Evolutionary conservation across 2,113 vertebrate species (phyloP), one percentile per base, ranked within the genome.

Genomic region (Nyctereutes procyonoides): DNA sequence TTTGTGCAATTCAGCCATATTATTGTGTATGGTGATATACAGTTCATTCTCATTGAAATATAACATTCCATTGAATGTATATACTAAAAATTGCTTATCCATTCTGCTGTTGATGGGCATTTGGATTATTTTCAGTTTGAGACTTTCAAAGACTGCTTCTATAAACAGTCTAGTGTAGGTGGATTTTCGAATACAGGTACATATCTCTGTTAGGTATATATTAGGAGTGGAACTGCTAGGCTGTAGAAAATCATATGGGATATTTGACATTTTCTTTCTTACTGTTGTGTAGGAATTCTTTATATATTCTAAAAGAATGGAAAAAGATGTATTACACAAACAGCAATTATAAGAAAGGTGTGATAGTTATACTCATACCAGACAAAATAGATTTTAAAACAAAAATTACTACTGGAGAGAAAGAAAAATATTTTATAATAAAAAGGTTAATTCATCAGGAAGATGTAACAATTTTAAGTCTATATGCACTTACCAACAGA

Each of bases 371-470:
- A 51, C 12, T 60, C 51, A 84, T 56, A 80, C 43, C 12, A 92
- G 4, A 73, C 9, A 73, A 95, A 94, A 80, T 20, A 92, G 22
- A 67, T 19, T 92, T 93, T 63, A 58, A 88, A 87, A 71, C 38
- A 97, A 83, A 96, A 92, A 19, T n/a, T 93, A n/a, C 71, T 94
- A 84, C 12, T 30, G 67, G 51, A 77, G 63, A 74, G 16, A 58
- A 94, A 90, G 24, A 84, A 95, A 80, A 51, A 80, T 20, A 69
- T 80, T 77, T 90, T 81, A n/a, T 80, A 76, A 87, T 28, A n/a
- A 56, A 92, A 95, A 35, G 3, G 1, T 71, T 20, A 93, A 26
- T 71, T 80, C 35, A 93, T 62, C 7, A 30, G 19, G 43, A 95
- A 92, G 67, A 73, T 86, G 11, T 32, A 94, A 90, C 13, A 77